Conservation (phyloP, 2,113 vertebrate genomes). For the Pterocles gutturalis region DNA sequence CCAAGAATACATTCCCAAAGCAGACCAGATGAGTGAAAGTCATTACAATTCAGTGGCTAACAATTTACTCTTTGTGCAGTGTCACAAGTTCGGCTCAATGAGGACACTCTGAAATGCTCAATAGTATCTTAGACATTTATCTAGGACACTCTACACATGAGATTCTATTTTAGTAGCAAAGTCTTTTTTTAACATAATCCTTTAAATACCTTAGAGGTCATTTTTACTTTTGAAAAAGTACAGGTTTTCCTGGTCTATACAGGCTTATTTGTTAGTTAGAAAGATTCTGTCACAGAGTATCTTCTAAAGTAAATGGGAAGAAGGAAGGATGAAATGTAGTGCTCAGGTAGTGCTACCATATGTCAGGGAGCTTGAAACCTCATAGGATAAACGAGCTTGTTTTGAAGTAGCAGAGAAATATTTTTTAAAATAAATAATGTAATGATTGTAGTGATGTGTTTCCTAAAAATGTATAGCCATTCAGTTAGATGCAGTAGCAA, state of each 20-base stretch:
- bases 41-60: conserved; percentile 41
- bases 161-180: conserved; percentile 73
- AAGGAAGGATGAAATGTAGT: neutral
- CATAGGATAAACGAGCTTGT: neutral
- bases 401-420: neutral
- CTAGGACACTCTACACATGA: conserved; percentile 72
- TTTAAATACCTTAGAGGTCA: conserved; percentile 73
- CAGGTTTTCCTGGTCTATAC: conserved; percentile 15
- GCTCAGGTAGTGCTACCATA: neutral
- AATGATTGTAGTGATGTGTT: neutral
- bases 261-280: neutral
- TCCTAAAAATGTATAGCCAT: neutral
- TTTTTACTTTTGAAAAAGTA: conserved; percentile 67
- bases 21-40: conserved; percentile 43
- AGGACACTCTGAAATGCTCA: conserved; percentile 68
- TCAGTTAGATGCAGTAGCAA: neutral
- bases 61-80: conserved; percentile 19
- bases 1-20: conserved; percentile 47
- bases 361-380: neutral
- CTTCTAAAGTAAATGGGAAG: neutral
- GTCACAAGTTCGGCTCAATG: conserved; percentile 68
- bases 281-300: neutral
- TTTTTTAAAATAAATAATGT: neutral
- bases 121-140: conserved; percentile 72
- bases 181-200: conserved; percentile 64